Base-by-base conservation (phyloP, 2,797 vertebrate species). In the Kryptolebias ocellatus region DNA sequence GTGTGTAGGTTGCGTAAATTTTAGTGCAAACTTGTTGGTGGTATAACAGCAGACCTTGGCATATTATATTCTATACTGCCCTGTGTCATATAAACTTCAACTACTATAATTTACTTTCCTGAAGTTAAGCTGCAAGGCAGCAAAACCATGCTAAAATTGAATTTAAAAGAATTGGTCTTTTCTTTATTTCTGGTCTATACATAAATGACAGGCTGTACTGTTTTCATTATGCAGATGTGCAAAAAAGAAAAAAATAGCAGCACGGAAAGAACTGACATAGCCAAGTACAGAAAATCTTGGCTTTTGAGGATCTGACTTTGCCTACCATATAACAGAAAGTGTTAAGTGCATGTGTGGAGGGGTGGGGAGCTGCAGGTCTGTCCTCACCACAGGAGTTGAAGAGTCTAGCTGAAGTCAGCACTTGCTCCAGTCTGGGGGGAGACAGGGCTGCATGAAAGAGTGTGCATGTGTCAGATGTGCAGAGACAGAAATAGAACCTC, bases 371-470 rank as follows among this genome's bases (percentile, higher is more conserved):
- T 24, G 67, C 27, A 76, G 55, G 70, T 69, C 71, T 82, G 64
- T 85, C 67, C 74, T 81, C 64, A 59, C 83, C 63, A 74, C 78
- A 77, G 80, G 83, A 83, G 78, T 72, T 74, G 3, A 55, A 46
- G 45, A 83, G 77, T 84, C 74, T 51, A 18, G 79, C 82, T 82
- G 66, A 85, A 70, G 83, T 91, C 85, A 89, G 88, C 88, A 84
- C 34, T 81, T 80, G 28, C 49, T 69, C n/a, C 27, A 37, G 62
- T 86, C 66, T 79, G 53, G 54, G 29, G 53, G 52, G 57, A 89
- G 78, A 77, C 67, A 72, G 69, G 79, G 42, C 28, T 20, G 60
- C 37, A 76, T 17, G 20, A 18, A 68, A 31, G 11, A 4, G 1
- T 42, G 46, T 58, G 52, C n/a, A 8, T 15, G 54, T 58, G 70